Conservation (phyloP, 2,113 vertebrate species). For the Notarius lentiginosus region DNA sequence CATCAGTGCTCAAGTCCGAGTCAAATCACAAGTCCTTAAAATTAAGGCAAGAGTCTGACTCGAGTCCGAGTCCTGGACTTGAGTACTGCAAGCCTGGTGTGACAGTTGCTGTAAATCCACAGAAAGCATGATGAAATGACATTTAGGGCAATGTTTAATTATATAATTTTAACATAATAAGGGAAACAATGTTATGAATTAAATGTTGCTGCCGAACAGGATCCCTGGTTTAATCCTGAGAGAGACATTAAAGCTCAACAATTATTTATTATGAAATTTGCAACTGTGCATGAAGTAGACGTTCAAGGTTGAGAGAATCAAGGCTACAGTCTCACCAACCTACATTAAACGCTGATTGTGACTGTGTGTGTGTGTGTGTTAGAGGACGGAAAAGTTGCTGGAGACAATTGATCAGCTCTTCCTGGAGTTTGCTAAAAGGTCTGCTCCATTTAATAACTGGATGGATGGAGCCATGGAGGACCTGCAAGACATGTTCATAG, state of each 20-base stretch:
- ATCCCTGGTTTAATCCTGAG: neutral
- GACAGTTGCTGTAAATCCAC: no score
- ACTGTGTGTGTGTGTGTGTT: constrained; percentile 18
- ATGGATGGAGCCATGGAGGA: constrained; percentile 85
- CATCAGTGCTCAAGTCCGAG: no score
- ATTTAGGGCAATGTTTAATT: no score
- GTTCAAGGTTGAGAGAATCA: neutral
- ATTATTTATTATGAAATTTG: neutral
- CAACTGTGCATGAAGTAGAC: neutral
- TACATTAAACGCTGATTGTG: neutral
- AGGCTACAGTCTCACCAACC: neutral
- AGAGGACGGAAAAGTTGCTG: constrained; percentile 66
- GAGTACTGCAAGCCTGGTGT: no score
- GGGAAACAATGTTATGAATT: no score
- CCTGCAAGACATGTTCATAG: constrained; percentile 87
- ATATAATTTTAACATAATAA: no score
- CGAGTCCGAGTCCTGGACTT: no score
- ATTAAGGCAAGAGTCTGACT: no score
- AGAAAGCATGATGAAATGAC: no score
- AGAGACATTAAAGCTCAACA: neutral
- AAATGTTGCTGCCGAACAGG: neutral
- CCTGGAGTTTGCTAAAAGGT: constrained; percentile 64
- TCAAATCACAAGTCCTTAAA: no score
- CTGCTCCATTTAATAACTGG: constrained; percentile 66
- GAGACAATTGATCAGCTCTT: constrained; percentile 67